Conservation (phyloP, 2,888 invertebrate species). For the Tricholauxania praeusta region DNA sequence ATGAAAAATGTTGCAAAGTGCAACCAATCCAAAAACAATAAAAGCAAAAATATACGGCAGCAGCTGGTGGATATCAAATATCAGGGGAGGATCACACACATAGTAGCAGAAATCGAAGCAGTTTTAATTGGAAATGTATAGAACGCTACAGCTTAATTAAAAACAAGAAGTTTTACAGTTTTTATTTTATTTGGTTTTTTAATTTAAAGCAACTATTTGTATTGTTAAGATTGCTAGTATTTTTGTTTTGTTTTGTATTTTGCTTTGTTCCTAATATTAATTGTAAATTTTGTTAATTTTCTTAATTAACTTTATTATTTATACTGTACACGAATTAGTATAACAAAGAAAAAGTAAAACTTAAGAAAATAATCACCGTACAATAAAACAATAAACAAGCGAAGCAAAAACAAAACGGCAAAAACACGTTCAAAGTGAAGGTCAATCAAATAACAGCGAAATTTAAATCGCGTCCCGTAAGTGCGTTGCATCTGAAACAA, state of each 20-base stretch:
- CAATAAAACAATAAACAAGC: slow-evolving; percentile 37
- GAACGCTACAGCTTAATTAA: too few relatives aligned
- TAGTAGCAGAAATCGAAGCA: not conserved
- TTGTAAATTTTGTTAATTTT: not conserved
- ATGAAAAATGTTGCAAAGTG: not conserved
- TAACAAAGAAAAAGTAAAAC: slow-evolving; percentile 27
- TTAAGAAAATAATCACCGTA: slow-evolving; percentile 22
- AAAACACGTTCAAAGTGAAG: slow-evolving; percentile 63
- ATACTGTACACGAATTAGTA: not conserved
- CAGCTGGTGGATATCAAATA: not conserved
- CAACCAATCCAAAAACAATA: not conserved
- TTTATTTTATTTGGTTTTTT: not conserved
- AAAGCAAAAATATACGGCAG: not conserved
- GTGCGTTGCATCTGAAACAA: not conserved
- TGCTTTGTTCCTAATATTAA: not conserved
- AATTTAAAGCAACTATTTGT: not conserved
- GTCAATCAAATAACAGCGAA: slow-evolving; percentile 53
- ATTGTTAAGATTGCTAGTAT: not conserved
- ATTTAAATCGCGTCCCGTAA: slow-evolving; percentile 4
- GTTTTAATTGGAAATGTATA: not conserved
- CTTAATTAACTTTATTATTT: not conserved
- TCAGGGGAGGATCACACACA: not conserved
- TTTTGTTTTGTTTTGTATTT: not conserved
- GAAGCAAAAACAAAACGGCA: slow-evolving; percentile 37
- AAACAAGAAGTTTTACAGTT: too few relatives aligned